Evolutionary conservation across 2,888 invertebrate genomes (phyloP).

Genomic region (Zygothrica quintamaculata): DNA sequence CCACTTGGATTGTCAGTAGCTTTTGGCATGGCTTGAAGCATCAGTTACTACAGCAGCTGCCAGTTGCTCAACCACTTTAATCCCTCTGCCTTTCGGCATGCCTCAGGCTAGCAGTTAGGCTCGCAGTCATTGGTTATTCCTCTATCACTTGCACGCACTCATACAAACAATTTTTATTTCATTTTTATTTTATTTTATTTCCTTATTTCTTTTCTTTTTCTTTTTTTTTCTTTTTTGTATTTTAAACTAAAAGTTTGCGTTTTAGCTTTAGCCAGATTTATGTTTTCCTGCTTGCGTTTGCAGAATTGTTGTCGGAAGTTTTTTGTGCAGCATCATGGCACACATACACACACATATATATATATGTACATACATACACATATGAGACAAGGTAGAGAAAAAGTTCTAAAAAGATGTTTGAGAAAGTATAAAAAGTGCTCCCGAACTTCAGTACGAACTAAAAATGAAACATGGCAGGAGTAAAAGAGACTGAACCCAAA

Average conservation of each 20-base stretch:
- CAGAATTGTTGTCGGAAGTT: constrained; percentile 80
- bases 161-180: constrained; percentile 27
- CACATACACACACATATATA: constrained; percentile 35
- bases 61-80: neutral
- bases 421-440: constrained; percentile 46
- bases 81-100: neutral
- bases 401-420: constrained; percentile 59
- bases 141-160: constrained; percentile 69
- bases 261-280: constrained; percentile 80
- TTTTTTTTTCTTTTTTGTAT: constrained; percentile 24
- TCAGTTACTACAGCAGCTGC: neutral
- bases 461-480: constrained; percentile 28
- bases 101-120: no score
- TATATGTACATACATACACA: constrained; percentile 1
- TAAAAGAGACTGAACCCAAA: constrained; percentile 27
- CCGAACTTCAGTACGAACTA: constrained; percentile 35
- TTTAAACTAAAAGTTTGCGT: constrained; percentile 74
- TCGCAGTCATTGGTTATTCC: constrained; percentile 18
- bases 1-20: constrained; percentile 2
- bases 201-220: constrained; percentile 16
- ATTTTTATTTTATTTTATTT: constrained; percentile 8
- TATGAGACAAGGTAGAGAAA: constrained; percentile 24
- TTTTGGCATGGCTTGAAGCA: constrained; percentile 13
- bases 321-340: constrained; percentile 76
- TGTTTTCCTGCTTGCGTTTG: constrained; percentile 81